These are phyloP conservation scores for Brachionus manjavacas DNA, from an alignment of 1,140 invertebrate genomes.

Conservation along the genomic window DNA sequence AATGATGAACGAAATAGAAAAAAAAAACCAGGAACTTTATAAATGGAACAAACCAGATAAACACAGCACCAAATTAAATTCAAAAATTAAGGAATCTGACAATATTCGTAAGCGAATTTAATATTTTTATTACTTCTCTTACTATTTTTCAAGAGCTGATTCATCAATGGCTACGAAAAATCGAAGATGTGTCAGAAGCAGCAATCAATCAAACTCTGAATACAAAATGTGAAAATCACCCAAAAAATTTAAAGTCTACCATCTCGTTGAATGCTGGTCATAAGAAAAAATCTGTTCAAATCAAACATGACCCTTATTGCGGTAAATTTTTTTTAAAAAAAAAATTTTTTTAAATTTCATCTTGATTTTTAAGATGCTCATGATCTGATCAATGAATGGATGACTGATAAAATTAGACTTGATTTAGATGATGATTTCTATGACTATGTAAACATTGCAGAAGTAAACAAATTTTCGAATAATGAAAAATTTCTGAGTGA, in stretches of 20 bases:
- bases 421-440: conserved; percentile 43
- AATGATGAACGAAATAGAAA: conserved; percentile 6
- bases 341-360: neutral
- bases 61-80: neutral
- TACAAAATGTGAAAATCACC: neutral
- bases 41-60: conserved; percentile 11
- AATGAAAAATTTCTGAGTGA: conserved; percentile 42
- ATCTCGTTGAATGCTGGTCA: neutral
- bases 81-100: conserved; percentile 34
- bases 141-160: neutral
- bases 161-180: conserved; percentile 31
- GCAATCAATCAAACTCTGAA: conserved; percentile 16
- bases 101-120: neutral
- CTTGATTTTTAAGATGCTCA: conserved; percentile 46
- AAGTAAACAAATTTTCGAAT: conserved; percentile 37
- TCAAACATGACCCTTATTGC: neutral
- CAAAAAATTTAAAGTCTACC: neutral
- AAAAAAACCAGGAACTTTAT: neutral
- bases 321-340: neutral
- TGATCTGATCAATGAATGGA: conserved; percentile 51
- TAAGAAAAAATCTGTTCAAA: neutral
- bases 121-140: neutral
- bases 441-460: neutral
- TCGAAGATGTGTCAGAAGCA: conserved; percentile 23
- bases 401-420: conserved; percentile 50